Evolutionary conservation across 2,113 vertebrate species (phyloP), one percentile per base, ranked within the genome.

Genomic region (Campylomormyrus tamandua): DNA sequence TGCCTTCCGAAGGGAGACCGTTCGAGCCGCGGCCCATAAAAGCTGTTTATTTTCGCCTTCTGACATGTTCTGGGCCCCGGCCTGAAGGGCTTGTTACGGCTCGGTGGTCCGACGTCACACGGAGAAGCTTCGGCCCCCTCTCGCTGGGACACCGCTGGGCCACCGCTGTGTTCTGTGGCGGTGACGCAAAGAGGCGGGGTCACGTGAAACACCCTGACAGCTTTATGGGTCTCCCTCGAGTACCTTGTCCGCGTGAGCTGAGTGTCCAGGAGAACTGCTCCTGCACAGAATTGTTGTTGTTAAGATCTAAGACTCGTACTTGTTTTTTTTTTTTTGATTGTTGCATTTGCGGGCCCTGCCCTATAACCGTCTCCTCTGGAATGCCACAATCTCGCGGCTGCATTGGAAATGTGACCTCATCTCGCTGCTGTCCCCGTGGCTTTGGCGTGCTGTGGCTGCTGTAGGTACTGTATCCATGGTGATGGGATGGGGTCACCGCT

Each of bases 11-110:
- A 77, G 35, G 48, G 27, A 45, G 46, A 84, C 70, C 87, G 56
- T 89, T 87, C 90, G 87, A 89, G 27, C 88, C 62, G 77, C 87
- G 90, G 83, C 90, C 89, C 89, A 89, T 93, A 92, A 93, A 93
- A 88, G 89, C 87, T 91, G 93, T 93, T 93, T 92, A 91, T 93
- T 90, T 92, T 91, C 91, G 89, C 91, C 46, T 87, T 83, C 19
- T 91, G 89, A 91, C 91, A 90, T 31, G 35, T 58, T 39, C 90
- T 35, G 48, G 83, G 92, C 91, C 91, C 89, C 70, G 80, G 4
- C 90, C 50, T 90, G 89, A 89, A 83, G 88, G 88, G 90, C 83
- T 89, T 90, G 88, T 92, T 93, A 92, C 45, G 45, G 88, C 88
- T 62, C 84, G 91, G 91, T 89, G 66, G 89, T 90, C 90, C 89